phyloP scores from a whole-genome alignment of 1,140 invertebrate genomes.

The Panagrolaimus sp. region DNA sequence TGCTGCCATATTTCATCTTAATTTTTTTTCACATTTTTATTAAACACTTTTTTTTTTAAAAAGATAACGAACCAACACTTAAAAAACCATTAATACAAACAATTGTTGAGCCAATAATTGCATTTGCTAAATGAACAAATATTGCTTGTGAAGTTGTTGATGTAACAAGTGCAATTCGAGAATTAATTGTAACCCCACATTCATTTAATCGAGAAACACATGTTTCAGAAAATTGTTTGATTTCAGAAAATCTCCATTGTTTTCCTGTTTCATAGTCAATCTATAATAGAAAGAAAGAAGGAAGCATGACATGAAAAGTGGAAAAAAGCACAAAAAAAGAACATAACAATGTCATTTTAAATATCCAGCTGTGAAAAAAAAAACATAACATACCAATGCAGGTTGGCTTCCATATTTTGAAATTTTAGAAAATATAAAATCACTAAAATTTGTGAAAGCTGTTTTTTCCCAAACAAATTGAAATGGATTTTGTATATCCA shows the following conservation, averaged over 20 bases:
- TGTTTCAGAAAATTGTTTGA: conserved; percentile 43
- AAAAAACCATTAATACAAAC: conserved; percentile 41
- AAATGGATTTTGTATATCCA: conserved; percentile 48
- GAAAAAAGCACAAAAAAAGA: neutral
- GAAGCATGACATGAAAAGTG: conserved; percentile 4
- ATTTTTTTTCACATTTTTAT: neutral
- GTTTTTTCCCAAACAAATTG: conserved; percentile 48
- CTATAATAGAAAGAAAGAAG: conserved; percentile 30
- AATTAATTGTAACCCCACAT: conserved; percentile 28
- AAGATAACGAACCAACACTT: conserved; percentile 29
- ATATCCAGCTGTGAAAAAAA: neutral
- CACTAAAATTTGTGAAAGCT: conserved; percentile 30
- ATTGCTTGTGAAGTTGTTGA: conserved; percentile 31
- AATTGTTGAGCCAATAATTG: conserved; percentile 38
- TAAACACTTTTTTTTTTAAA: neutral
- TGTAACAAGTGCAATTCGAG: conserved; percentile 34
- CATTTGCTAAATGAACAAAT: conserved; percentile 46
- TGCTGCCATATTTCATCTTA: conserved; percentile 50
- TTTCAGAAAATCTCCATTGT: conserved; percentile 48
- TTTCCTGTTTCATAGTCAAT: conserved; percentile 43
- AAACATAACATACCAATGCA: conserved; percentile 37
- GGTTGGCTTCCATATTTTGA: conserved; percentile 39
- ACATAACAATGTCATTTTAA: neutral
- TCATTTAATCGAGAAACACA: conserved; percentile 36
- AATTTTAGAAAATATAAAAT: conserved; percentile 42